Base-by-base conservation (phyloP, 37 sponge, comb jelly and placozoan species). In the Eunapius fragilis region DNA sequence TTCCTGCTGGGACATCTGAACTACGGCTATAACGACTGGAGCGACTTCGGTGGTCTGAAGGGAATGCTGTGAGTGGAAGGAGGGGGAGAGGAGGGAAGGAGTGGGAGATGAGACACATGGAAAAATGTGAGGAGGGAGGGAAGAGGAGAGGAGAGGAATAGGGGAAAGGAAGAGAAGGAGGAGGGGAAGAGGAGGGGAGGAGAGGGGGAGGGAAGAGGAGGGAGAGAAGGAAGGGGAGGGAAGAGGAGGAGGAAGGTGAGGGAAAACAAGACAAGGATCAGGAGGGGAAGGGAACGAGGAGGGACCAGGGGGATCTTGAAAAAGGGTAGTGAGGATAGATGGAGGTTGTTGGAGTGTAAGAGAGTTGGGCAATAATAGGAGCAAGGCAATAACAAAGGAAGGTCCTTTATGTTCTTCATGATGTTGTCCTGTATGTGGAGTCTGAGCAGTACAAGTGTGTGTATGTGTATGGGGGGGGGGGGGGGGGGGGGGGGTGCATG, bases 21-120 rank as follows among this genome's bases (percentile, higher is more conserved):
- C 22, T 92, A 92, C 47, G 77, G 37, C 17, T 28, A 31, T 24
- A n/a, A 9, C 25, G 49, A 68, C 35, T 92, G 92, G 92, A 88
- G 92, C 85, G 92, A 92, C 78, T 92, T 92, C 70, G 92, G 92
- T 81, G 92, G 92, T 2, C 80, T 92, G 27, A 92, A 48, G 74
- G 25, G 34, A 24, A 75, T 75, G 9, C 26, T 33, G 75, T 75
- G 31, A 27, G 75, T 32, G 31, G 88, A 80, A 13, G 31, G 92
- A 81, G 92, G 72, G 88, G 88, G 70, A 88, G 88, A 81, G 92
- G 92, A 2, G 35, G 85, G 45, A 75, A 13, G 34, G 32, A 75
- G 32, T 5, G 24, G 74, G 36, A 26, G 31, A 2, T 36, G 12
- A 2, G 92, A 81, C 85, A 92, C 68, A 88, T 85, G 70, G 92